Conservation (phyloP, 2,113 vertebrate genomes). For the Pseudorectes ferrugineus region DNA sequence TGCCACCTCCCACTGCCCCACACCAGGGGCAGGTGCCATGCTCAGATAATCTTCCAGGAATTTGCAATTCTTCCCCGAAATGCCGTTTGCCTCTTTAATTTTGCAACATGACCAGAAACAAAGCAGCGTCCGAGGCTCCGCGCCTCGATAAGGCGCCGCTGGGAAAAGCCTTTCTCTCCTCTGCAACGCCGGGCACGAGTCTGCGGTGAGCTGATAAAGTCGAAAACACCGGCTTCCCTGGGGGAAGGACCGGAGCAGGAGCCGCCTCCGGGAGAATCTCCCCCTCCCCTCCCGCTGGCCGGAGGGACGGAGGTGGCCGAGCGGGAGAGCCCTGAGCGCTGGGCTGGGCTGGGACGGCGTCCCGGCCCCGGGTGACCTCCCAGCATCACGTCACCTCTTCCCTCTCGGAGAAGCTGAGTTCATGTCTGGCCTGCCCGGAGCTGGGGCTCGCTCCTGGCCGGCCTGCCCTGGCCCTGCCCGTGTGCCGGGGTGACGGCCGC, state of each 20-base stretch:
- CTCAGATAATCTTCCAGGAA: conserved; percentile 28
- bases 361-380: background rate
- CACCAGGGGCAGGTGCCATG: background rate
- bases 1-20: background rate
- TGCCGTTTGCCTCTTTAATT: background rate
- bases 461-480: background rate
- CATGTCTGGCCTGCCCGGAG: background rate
- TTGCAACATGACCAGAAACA: background rate
- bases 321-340: background rate
- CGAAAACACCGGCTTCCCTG: background rate
- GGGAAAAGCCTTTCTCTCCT: conserved; percentile 30
- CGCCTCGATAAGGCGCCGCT: background rate
- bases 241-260: background rate
- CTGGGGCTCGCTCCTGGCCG: background rate
- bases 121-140: background rate
- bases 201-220: conserved; percentile 44
- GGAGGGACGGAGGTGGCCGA: background rate
- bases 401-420: background rate
- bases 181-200: background rate
- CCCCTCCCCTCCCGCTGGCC: background rate
- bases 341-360: background rate
- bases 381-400: background rate
- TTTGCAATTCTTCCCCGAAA: background rate
- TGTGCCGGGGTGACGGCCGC: background rate
- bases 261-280: background rate